Base-by-base conservation (phyloP, 2,888 invertebrate genomes). In the Fragum fragum region DNA sequence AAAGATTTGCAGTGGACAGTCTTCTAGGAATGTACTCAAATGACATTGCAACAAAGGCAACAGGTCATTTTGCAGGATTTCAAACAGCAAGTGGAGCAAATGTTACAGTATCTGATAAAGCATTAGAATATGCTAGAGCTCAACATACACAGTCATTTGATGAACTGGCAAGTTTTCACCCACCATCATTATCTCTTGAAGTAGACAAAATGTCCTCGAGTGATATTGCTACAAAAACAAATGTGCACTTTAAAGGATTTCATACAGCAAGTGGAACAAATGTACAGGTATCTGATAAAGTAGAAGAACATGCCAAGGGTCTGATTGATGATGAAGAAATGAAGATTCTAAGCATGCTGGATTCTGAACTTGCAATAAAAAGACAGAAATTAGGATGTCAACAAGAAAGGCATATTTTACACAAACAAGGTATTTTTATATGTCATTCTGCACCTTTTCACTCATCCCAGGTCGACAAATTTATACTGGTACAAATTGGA, bases 321-420 rank as follows among this genome's bases (percentile, higher is more conserved):
- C n/a, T 39, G 21, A 11, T 7, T 53, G 53, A n/a, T 23, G 57
- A n/a, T 23, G 57, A 57, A 57, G 57, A 57, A 26, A 47, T 9
- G 47, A 47, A 47, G 47, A 5, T 32, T 1, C 23, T 42, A 9
- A 42, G 42, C 16, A 47, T 47, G 47, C 66, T 66, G 23, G 66
- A 66, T 16, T n/a, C 21, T 9, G 66, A 39, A 23, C 66, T 42
- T 14, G 70, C 81, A 21, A 36, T 70, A 11, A 81, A 81, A 69
- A 71, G 81, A 72, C 73, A 75, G 39, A 81, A 78, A 42, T 36
- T 78, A 16, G 77, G 77, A n/a, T n/a, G 66, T 36, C 68, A 68
- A 39, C 71, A 26, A 52, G 81, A 79, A 52, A 73, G 52, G 39
- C 29, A 68, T 32, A 18, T 72, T 11, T 11, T 72, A 1, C 79